Evolutionary conservation across 2,888 invertebrate species (phyloP), one percentile per base, ranked within the genome.

Genomic region (Drosophila pseudotakahashii): DNA sequence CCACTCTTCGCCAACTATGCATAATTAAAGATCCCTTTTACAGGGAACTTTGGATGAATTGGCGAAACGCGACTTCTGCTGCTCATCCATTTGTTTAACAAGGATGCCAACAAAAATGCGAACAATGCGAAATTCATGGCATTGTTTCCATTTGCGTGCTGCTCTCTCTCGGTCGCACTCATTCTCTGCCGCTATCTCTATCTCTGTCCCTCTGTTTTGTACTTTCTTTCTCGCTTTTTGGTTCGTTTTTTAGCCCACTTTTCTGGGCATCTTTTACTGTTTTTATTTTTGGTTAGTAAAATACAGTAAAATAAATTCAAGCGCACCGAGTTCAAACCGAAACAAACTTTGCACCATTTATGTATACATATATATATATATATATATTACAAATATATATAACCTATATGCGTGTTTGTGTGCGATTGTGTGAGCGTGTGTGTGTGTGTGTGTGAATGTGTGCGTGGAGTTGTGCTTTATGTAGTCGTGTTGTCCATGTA

Each of bases 271-370:
- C 30, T 13, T 54, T 59, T 59, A 59, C 19, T 41, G 39, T 59
- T 59, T 55, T 54, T 53, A 42, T 67, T 62, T 54, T 64, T 32
- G 47, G 61, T 50, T 59, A 19, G 55, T 50, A 60, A 69, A 52
- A 53, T 69, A 59, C 52, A 48, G 47, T 52, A 32, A 52, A 59
- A 70, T 70, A 69, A 86, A 78, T 88, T 89, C 79, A 89, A 89
- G 88, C 90, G 90, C 90, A 90, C 89, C 80, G 85, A 89, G 82
- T 89, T 89, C 86, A 90, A 90, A 90, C 90, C 90, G 90, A 90
- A 90, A 90, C 90, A 90, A 84, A 89, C 89, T 89, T 89, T 90
- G 90, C 90, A 90, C 90, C 79, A 81, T 81, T 76, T 71, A 69
- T 63, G 61, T 60, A 64, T 60, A 30, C 52, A 37, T 60, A 19